phyloP scores from a whole-genome alignment of 2,797 vertebrate genomes.

The Cheracebus regulus region DNA sequence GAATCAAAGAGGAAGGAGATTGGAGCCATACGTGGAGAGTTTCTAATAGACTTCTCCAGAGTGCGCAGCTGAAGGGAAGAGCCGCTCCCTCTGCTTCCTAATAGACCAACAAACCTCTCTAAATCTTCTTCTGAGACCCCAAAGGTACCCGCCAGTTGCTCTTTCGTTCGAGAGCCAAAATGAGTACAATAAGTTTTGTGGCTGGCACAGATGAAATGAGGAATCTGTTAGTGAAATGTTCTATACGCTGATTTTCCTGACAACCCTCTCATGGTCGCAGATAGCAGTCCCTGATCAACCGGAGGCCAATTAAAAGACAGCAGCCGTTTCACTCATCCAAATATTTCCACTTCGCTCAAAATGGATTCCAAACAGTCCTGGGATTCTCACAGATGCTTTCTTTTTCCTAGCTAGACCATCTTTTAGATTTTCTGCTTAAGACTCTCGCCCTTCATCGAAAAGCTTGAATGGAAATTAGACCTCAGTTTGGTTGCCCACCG shows the following conservation, averaged over 20 bases:
- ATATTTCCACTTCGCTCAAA: slow-evolving; percentile 67
- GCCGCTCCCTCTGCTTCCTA: slow-evolving; percentile 46
- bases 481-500: not conserved
- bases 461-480: slow-evolving; percentile 56
- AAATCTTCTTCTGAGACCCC: slow-evolving; percentile 67
- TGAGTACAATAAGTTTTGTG: slow-evolving; percentile 56
- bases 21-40: slow-evolving; percentile 49
- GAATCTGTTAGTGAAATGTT: slow-evolving; percentile 55
- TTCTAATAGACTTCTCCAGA: slow-evolving; percentile 64
- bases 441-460: slow-evolving; percentile 23
- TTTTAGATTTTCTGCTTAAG: slow-evolving; percentile 56
- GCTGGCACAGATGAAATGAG: slow-evolving; percentile 62
- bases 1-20: slow-evolving; percentile 64
- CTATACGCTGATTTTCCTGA: slow-evolving; percentile 42
- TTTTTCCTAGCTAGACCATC: slow-evolving; percentile 33
- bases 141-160: slow-evolving; percentile 62
- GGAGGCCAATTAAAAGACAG: slow-evolving; percentile 59
- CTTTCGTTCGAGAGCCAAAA: slow-evolving; percentile 59
- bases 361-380: slow-evolving; percentile 66
- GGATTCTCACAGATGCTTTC: slow-evolving; percentile 42
- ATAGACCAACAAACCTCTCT: slow-evolving; percentile 58
- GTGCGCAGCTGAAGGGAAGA: slow-evolving; percentile 65
- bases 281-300: slow-evolving; percentile 56
- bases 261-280: slow-evolving; percentile 49
- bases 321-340: slow-evolving; percentile 57